phyloP scores from a whole-genome alignment of 35 echinoderm and acorn worm genomes.

The Strongylocentrotus purpuratus region DNA sequence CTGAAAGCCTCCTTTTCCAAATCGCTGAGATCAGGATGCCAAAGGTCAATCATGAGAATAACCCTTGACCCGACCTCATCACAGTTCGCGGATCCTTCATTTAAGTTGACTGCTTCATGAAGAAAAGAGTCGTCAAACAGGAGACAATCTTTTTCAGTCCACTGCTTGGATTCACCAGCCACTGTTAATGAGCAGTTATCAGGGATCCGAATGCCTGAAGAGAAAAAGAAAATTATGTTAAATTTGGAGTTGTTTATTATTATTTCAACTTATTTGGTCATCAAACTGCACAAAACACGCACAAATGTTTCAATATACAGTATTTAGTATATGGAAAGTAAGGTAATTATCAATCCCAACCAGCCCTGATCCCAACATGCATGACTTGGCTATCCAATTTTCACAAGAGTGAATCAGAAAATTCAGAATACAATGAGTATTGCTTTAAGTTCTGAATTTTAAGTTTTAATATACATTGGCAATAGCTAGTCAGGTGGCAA shows the following conservation, averaged over 20 bases:
- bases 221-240: neutral
- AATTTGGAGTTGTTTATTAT: neutral
- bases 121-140: slow-evolving; percentile 77
- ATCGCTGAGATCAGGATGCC: slow-evolving; percentile 61
- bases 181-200: slow-evolving; percentile 64
- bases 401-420: no score
- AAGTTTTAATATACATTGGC: no score
- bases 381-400: neutral
- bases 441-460: no score
- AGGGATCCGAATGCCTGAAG: slow-evolving; percentile 64
- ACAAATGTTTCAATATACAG: neutral
- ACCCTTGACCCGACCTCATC: slow-evolving; percentile 53
- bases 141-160: slow-evolving; percentile 55
- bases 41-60: slow-evolving; percentile 70
- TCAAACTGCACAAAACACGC: neutral
- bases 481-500: no score
- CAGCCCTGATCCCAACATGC: no score
- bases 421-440: no score
- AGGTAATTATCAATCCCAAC: neutral
- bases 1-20: slow-evolving; percentile 44
- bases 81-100: neutral
- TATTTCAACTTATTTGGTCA: neutral
- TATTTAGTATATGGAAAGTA: neutral
- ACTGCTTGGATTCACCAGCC: slow-evolving; percentile 46
- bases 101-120: slow-evolving; percentile 63